Evolutionary conservation across 2,888 invertebrate species (phyloP).

Genomic region (Dryobota labecula): DNA sequence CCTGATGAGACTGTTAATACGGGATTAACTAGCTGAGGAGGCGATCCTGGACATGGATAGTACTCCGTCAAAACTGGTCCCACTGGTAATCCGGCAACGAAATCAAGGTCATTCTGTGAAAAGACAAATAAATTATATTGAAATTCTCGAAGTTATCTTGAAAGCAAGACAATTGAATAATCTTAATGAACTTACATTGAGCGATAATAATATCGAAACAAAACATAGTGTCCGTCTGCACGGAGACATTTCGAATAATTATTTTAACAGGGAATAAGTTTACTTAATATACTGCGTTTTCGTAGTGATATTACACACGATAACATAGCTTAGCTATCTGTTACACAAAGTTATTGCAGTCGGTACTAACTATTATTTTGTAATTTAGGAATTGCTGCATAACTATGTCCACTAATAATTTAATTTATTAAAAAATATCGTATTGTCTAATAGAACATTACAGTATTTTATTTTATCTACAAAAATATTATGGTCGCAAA

Average conservation of each 20-base stretch:
- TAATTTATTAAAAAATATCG: constrained; percentile 20
- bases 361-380: constrained; percentile 57
- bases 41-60: constrained; percentile 13
- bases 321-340: constrained; percentile 74
- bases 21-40: constrained; percentile 39
- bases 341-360: constrained; percentile 73
- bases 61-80: constrained; percentile 45
- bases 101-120: constrained; percentile 64
- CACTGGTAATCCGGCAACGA: constrained; percentile 47
- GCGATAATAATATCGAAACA: constrained; percentile 67
- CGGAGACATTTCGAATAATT: constrained; percentile 75
- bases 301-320: constrained; percentile 66
- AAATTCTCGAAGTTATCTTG: constrained; percentile 17
- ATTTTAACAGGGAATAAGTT: constrained; percentile 69
- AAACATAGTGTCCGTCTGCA: constrained; percentile 70
- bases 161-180: constrained; percentile 42
- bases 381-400: constrained; percentile 40
- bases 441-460: constrained; percentile 4
- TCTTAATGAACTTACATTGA: constrained; percentile 72
- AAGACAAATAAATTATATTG: constrained; percentile 35
- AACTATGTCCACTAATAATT: constrained; percentile 27
- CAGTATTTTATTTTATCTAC: constrained; percentile 15
- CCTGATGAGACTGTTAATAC: constrained; percentile 9
- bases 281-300: constrained; percentile 78
- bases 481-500: constrained; percentile 31